A percentile compares a stretch with the other conserved stretches of the same genome.
Evolutionary conservation across 2,113 vertebrate genomes (phyloP).

Genomic region (Periophthalmodon schlosseri): DNA sequence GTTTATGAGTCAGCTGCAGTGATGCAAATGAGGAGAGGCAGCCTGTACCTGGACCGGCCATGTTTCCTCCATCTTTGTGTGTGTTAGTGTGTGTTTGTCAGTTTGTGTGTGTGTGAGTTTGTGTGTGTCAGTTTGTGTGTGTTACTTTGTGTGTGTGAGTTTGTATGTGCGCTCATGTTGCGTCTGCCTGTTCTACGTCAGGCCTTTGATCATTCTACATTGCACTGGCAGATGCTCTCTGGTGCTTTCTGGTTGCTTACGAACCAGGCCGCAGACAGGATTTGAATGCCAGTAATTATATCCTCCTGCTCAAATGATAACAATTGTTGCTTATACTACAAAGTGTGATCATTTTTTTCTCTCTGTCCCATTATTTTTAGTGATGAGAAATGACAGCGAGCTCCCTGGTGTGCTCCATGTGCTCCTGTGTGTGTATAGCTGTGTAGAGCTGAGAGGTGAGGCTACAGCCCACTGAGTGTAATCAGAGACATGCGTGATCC

Average conservation of each 20-base stretch:
- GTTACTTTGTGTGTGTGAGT: no score
- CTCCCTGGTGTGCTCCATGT: constrained; percentile 50
- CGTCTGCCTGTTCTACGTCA: constrained; percentile 52
- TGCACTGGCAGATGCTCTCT: constrained; percentile 76
- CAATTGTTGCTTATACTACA: constrained; percentile 67
- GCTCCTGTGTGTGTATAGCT: constrained; percentile 59
- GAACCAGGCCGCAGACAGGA: constrained; percentile 66
- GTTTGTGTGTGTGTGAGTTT: neutral
- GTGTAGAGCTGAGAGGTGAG: constrained; percentile 48
- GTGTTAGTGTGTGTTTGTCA: constrained; percentile 1
- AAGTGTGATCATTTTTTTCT: constrained; percentile 57
- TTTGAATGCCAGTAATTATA: constrained; percentile 74
- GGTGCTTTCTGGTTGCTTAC: constrained; percentile 71
- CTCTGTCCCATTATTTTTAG: constrained; percentile 69
- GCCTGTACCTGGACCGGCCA: constrained; percentile 71
- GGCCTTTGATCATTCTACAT: constrained; percentile 74
- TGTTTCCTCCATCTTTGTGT: constrained; percentile 35
- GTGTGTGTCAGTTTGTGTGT: neutral
- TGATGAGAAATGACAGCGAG: constrained; percentile 66
- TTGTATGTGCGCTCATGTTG: constrained; percentile 7
- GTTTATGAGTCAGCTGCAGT: constrained; percentile 67
- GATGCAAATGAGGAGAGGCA: constrained; percentile 73
- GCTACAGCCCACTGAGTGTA: constrained; percentile 66
- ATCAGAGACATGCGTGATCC: constrained; percentile 66
- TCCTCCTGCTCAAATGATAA: constrained; percentile 58